phyloP scores from a whole-genome alignment of 1,140 invertebrate species.

The Conus betulinus region DNA sequence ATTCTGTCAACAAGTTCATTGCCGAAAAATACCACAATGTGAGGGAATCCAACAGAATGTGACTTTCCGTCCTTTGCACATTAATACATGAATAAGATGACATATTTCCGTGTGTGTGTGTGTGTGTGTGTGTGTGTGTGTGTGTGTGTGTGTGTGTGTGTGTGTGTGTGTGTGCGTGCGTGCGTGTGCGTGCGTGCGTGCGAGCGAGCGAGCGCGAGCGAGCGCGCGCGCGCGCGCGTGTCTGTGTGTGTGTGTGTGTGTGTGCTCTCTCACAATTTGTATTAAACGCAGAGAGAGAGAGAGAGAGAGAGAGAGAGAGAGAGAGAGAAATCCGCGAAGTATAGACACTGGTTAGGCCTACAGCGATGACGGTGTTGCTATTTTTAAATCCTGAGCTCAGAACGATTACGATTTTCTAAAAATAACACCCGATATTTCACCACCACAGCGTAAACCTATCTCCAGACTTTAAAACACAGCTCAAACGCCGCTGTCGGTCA shows the following conservation, averaged over 20 bases:
- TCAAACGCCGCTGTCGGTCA: neutral
- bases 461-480: neutral
- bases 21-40: no score
- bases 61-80: no score
- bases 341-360: no score
- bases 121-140: neutral
- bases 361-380: neutral
- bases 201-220: neutral
- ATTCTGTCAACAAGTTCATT: no score
- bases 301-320: neutral
- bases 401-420: constrained; percentile 18
- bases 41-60: no score
- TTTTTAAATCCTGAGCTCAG: neutral
- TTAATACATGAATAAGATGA: no score
- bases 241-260: no score
- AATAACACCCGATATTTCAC: neutral
- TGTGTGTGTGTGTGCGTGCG: constrained; percentile 18
- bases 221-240: neutral
- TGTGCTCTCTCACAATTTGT: no score
- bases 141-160: neutral
- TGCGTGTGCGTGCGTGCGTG: constrained; percentile 7
- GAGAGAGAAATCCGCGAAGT: neutral
- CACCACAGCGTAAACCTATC: neutral
- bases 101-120: neutral
- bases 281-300: neutral